These are phyloP conservation scores for Agonum fuliginosum DNA, from an alignment of 2,888 invertebrate species.

Conservation along the genomic window DNA sequence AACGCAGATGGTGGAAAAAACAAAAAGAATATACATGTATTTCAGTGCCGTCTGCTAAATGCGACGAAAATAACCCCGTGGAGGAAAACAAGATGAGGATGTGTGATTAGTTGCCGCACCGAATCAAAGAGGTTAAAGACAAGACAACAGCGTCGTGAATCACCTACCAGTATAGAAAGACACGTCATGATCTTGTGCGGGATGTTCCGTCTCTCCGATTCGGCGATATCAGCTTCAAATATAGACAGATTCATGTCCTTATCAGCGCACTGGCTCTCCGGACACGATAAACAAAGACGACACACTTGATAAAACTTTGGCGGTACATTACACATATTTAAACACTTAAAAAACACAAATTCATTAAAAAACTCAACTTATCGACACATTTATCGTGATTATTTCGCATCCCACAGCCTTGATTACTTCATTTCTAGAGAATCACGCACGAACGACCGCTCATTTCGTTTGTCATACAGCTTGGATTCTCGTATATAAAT, in stretches of 20 bases:
- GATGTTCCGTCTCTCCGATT: conserved; percentile 74
- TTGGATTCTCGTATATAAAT: conserved; percentile 68
- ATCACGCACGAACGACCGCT: conserved; percentile 67
- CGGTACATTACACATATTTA: conserved; percentile 83
- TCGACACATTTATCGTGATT: conserved; percentile 69
- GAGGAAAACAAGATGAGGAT: conserved; percentile 18
- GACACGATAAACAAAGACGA: conserved; percentile 91
- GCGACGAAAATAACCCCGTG: conserved; percentile 51
- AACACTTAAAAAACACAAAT: conserved; percentile 70
- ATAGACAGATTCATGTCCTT: conserved; percentile 85
- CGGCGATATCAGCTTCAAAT: conserved; percentile 84
- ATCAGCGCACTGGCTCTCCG: conserved; percentile 79
- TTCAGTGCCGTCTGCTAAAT: conserved; percentile 65
- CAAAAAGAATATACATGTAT: conserved; percentile 70
- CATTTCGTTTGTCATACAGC: conserved; percentile 68
- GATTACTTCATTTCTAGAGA: conserved; percentile 66
- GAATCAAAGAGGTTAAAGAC: conserved; percentile 59
- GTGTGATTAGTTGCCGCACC: conserved; percentile 54
- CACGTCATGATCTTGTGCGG: conserved; percentile 83
- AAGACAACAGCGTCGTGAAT: conserved; percentile 66
- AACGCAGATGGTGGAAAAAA: conserved; percentile 67
- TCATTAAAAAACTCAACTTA: conserved; percentile 68
- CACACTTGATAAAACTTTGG: conserved; percentile 94
- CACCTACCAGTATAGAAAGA: conserved; percentile 86
- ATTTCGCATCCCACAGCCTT: conserved; percentile 69